Conservation (phyloP, 2,113 vertebrate species). For the Penelope pileata region DNA sequence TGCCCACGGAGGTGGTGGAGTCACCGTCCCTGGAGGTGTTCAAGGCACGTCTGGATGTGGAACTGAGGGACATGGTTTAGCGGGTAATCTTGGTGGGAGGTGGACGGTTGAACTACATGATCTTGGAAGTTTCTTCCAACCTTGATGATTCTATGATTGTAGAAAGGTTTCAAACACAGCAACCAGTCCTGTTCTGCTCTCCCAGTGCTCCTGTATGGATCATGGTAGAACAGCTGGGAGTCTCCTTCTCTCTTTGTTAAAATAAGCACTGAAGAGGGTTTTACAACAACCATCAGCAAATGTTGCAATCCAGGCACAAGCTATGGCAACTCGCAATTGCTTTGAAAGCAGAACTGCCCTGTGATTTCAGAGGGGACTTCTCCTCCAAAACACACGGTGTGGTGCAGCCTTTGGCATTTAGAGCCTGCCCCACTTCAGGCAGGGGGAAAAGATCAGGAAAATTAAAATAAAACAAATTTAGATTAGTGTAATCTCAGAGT, state of each 20-base stretch:
- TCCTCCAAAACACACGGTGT: constrained; percentile 1
- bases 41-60: too few species aligned
- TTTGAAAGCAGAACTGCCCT: neutral
- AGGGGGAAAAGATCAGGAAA: neutral
- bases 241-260: neutral
- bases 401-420: neutral
- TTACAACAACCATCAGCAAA: neutral
- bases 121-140: too few species aligned
- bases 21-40: too few species aligned
- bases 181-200: neutral
- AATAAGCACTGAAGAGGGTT: neutral
- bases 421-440: neutral
- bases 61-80: too few species aligned
- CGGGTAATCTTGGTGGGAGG: too few species aligned
- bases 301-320: neutral
- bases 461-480: constrained; percentile 50
- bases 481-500: constrained; percentile 45
- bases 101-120: too few species aligned
- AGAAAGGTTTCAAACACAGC: neutral
- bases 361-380: neutral
- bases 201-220: neutral
- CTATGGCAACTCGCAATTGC: neutral
- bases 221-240: neutral
- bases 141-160: too few species aligned
- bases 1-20: too few species aligned